These are phyloP conservation scores for Heliconius cydno DNA, from an alignment of 2,888 invertebrate species.

Conservation along the genomic window DNA sequence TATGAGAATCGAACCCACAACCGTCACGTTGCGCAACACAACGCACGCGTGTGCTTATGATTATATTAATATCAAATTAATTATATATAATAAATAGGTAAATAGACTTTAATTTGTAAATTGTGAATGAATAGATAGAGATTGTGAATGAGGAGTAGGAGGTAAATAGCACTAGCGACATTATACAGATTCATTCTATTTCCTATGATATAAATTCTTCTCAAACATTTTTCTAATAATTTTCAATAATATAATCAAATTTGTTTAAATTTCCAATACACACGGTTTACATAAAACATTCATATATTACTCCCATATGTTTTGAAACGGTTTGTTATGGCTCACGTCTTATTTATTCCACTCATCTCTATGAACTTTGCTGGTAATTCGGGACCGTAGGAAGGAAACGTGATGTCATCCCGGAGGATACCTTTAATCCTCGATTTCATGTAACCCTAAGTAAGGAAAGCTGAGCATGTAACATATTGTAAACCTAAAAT, in stretches of 20 bases:
- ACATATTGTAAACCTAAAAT: neutral
- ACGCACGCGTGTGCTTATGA: too few species aligned
- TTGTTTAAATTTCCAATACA: neutral
- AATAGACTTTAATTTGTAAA: too few species aligned
- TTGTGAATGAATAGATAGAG: too few species aligned
- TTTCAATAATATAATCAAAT: neutral
- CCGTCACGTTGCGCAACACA: too few species aligned
- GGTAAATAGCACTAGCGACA: too few species aligned
- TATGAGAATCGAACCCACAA: too few species aligned
- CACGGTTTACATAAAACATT: neutral
- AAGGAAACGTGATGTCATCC: constrained; percentile 18
- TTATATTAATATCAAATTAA: too few species aligned
- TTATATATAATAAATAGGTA: too few species aligned
- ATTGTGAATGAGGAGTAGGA: too few species aligned
- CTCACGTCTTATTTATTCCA: neutral
- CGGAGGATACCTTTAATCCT: constrained; percentile 15
- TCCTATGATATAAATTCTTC: too few species aligned
- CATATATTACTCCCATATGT: neutral
- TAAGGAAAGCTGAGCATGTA: constrained; percentile 15
- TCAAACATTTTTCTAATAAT: neutral
- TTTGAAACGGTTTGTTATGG: neutral
- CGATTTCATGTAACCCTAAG: constrained; percentile 13
- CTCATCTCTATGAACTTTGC: constrained; percentile 9
- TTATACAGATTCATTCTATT: too few species aligned
- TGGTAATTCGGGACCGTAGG: constrained; percentile 5